A percentile compares a stretch with the other conserved stretches of the same genome.
phyloP scores from a whole-genome alignment of 2,888 invertebrate genomes.

The Megamerina dolium region DNA sequence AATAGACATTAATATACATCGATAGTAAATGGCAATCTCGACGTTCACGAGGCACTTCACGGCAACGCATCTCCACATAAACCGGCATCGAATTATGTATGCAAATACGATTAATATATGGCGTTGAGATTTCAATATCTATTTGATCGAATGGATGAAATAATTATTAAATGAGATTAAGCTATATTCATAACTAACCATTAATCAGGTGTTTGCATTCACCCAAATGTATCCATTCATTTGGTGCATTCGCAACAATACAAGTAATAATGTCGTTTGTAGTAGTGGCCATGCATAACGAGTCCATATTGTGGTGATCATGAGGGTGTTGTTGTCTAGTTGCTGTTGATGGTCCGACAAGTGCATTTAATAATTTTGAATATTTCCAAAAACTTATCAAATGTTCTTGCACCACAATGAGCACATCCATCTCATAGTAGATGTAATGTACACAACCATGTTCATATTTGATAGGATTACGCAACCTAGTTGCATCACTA shows the following conservation, averaged over 20 bases:
- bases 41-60: conserved; percentile 33
- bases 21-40: conserved; percentile 43
- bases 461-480: conserved; percentile 28
- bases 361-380: conserved; percentile 35
- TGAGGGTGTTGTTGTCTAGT: conserved; percentile 9
- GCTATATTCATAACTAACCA: conserved; percentile 28
- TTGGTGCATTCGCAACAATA: conserved; percentile 6
- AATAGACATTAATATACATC: conserved; percentile 46
- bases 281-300: conserved; percentile 1
- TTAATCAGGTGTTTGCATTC: conserved; percentile 32
- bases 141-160: conserved; percentile 1
- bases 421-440: conserved; percentile 41
- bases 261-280: conserved; percentile 1
- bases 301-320: conserved; percentile 1
- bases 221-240: conserved; percentile 40
- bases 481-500: conserved; percentile 16
- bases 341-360: conserved; percentile 24
- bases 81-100: conserved; percentile 44
- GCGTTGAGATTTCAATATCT: conserved; percentile 42
- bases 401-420: conserved; percentile 42
- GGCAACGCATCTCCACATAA: conserved; percentile 44
- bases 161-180: no score
- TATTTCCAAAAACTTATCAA: conserved; percentile 45
- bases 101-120: conserved; percentile 43
- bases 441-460: conserved; percentile 40